phyloP scores from a whole-genome alignment of 2,113 vertebrate genomes.

The Promerops cafer region DNA sequence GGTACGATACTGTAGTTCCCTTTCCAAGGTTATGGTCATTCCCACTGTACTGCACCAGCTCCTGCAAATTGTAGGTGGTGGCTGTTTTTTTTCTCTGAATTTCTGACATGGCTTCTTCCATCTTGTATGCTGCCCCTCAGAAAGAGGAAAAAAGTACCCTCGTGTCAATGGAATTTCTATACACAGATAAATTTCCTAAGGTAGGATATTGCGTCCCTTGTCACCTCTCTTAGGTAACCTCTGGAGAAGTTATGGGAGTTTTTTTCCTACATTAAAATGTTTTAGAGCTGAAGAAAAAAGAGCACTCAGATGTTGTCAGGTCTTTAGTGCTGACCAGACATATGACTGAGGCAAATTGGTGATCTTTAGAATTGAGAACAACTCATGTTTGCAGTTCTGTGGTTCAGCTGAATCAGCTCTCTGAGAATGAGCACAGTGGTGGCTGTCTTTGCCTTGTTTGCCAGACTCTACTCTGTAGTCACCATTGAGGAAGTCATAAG shows the following conservation, averaged over 20 bases:
- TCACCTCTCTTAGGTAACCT: not conserved
- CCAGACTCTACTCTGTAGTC: not conserved
- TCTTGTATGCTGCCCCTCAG: not conserved
- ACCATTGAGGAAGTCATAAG: fast-evolving
- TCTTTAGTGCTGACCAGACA: not conserved
- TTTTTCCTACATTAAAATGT: not conserved
- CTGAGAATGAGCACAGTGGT: not conserved
- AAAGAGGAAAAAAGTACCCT: not conserved
- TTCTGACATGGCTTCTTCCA: not conserved
- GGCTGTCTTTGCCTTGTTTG: not conserved
- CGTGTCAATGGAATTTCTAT: not conserved
- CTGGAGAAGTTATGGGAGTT: fast-evolving
- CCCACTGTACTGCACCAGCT: not conserved
- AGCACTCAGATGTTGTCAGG: not conserved
- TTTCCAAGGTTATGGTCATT: not conserved
- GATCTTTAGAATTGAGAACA: not conserved
- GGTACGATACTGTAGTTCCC: not conserved
- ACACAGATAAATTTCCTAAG: not conserved
- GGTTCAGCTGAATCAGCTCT: not conserved
- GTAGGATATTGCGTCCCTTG: not conserved
- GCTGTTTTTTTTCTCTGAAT: not conserved
- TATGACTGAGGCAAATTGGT: not conserved
- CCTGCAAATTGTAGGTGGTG: not conserved
- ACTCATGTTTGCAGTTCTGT: not conserved
- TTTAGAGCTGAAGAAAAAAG: not conserved